Evolutionary conservation across 2,113 vertebrate species (phyloP), one percentile per base, ranked within the genome.

Genomic region (Micromys minutus): DNA sequence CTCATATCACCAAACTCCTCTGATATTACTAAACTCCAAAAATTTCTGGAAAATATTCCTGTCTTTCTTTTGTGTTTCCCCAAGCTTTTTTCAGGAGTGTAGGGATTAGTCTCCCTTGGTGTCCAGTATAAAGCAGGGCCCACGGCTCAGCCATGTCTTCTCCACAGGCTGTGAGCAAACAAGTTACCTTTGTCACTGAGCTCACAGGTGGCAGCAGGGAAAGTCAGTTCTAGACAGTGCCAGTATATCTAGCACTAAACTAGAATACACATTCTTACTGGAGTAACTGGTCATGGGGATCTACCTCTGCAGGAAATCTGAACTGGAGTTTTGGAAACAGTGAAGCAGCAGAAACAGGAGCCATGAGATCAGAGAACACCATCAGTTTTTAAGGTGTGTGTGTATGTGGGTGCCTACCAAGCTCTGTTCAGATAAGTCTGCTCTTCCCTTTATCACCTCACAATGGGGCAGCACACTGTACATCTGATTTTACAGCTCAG

Each of bases 401-500:
- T n/a, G 67, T 7, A 7, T 36, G 67, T 69, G 67, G 16, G 34
- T 17, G 67, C 36, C 85, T 97, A 88, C 39, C 52, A 3, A 15
- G 72, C 87, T 87, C 89, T 96, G 74, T 59, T 63, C 76, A 76
- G 74, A 24, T 61, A 91, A 93, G 55, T 76, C 42, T 84, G 90
- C 91, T 74, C 79, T 31, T 74, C 67, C 93, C n/a, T 13, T 45
- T 87, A 94, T 86, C 47, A 95, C 89, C 89, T 96, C 75, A 95
- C 71, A 95, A 76, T 93, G 77, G 86, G 93, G 91, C 93, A 74
- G 55, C 89, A 57, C 61, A 76, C 24, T 75, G 90, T 84, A 90
- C 83, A 93, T 92, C 83, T 87, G 93, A 93, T 96, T 96, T 96
- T 91, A 95, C 93, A 77, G 92, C 94, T 93, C 92, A 19, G 42